Conservation (phyloP, 1,140 invertebrate genomes). For the Aphelenchoides fujianensis region DNA sequence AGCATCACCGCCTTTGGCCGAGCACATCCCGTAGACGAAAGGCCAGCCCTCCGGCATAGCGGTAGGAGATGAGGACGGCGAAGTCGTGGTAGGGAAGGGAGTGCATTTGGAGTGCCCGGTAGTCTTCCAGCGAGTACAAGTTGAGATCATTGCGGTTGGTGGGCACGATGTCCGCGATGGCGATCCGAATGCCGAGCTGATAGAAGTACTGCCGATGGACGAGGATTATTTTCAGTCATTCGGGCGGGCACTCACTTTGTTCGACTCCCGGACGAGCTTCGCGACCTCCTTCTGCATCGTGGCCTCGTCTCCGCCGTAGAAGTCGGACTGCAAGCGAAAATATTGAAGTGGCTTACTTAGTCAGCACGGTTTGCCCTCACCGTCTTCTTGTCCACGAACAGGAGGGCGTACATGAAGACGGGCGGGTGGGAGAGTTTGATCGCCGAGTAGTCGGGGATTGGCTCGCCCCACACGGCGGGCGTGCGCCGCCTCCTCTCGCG, state of each 20-base stretch:
- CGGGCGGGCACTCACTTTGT: too few species aligned
- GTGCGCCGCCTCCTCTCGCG: neutral
- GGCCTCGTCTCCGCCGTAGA: conserved; percentile 43
- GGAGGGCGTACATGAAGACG: conserved; percentile 38
- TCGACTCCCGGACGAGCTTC: conserved; percentile 47
- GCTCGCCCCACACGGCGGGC: conserved; percentile 47
- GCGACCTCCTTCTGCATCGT: conserved; percentile 45
- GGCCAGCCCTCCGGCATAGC: conserved; percentile 58
- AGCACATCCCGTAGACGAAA: conserved; percentile 57
- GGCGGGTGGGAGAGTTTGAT: neutral
- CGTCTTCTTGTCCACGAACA: conserved; percentile 47
- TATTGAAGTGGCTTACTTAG: conserved; percentile 45
- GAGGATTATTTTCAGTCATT: conserved; percentile 5
- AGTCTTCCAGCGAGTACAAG: conserved; percentile 60
- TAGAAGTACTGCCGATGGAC: conserved; percentile 54
- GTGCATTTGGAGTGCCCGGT: conserved; percentile 35
- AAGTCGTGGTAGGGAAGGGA: conserved; percentile 54
- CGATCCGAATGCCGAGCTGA: conserved; percentile 51
- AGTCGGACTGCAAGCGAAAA: conserved; percentile 47
- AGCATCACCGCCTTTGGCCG: conserved; percentile 50
- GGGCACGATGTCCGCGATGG: conserved; percentile 54
- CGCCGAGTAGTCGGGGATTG: conserved; percentile 45
- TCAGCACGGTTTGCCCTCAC: conserved; percentile 29
- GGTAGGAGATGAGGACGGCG: conserved; percentile 53
- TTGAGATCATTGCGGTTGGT: conserved; percentile 50